Percentiles rank a stretch among this genome's conserved stretches.
phyloP scores from a whole-genome alignment of 2,888 invertebrate species.

The Tetropium fuscum region DNA sequence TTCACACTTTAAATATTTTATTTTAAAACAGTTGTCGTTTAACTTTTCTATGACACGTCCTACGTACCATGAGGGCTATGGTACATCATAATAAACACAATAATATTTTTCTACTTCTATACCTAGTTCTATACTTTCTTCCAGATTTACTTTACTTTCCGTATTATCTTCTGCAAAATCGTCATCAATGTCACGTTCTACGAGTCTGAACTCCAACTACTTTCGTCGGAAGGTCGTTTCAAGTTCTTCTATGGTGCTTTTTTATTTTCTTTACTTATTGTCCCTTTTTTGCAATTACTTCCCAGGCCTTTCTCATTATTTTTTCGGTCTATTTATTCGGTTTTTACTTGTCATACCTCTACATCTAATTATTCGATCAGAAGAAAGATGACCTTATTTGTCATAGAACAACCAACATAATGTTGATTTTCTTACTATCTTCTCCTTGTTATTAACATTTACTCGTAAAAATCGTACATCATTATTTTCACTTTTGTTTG shows the following conservation, averaged over 20 bases:
- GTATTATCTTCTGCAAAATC: constrained; percentile 3
- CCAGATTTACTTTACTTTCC: constrained; percentile 3
- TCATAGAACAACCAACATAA: constrained; percentile 1
- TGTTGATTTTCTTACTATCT: constrained; percentile 1
- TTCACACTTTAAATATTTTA: too few relatives aligned
- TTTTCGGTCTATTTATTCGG: neutral
- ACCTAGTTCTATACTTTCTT: neutral
- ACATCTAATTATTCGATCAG: constrained; percentile 1
- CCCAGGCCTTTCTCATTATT: constrained; percentile 1
- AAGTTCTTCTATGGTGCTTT: constrained; percentile 3
- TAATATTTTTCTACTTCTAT: constrained; percentile 1
- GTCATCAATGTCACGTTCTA: constrained; percentile 3
- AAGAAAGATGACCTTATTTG: constrained; percentile 2
- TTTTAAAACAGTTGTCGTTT: too few relatives aligned
- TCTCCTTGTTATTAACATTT: constrained; percentile 3
- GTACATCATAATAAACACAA: constrained; percentile 2
- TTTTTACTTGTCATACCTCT: constrained; percentile 1
- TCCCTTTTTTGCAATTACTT: neutral
- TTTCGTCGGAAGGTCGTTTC: neutral
- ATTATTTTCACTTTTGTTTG: constrained; percentile 3
- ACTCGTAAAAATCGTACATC: constrained; percentile 1
- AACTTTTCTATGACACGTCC: too few relatives aligned
- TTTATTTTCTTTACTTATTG: too few relatives aligned
- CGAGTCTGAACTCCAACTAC: constrained; percentile 1
- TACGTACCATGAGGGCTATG: neutral